Evolutionary conservation across 1,140 invertebrate species (phyloP), one percentile per base, ranked within the genome.

Genomic region (Bombus pascuorum): DNA sequence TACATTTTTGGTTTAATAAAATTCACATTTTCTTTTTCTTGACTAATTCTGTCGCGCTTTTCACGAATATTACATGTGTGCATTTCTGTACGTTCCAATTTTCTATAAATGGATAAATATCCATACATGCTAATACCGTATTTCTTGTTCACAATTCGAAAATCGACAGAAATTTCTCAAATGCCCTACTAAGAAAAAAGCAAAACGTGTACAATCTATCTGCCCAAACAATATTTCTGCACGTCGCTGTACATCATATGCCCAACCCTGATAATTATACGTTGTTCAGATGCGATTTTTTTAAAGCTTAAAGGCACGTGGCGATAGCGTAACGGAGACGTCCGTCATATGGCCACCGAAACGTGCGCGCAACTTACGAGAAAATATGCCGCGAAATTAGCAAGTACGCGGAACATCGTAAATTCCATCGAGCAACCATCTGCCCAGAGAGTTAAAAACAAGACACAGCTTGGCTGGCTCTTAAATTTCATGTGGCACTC

Each of bases 391-490:
- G 59, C 74, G 57, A 74, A 89, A 82, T 89, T 83, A 74, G 39
- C 88, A 42, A 68, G 70, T 57, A 39, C 18, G 15, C 34, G 66
- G 73, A 70, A 75, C 57, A 44, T 57, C 74, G 76, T 85, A 62
- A 82, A 89, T 89, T 83, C 75, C 73, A 15, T 39, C 88, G 86
- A 74, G 5, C 44, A 8, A 59, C 86, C 89, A 90, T 88, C 89
- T 90, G 89, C 83, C 42, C 12, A 6, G 47, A 18, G 39, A 68
- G 75, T 68, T 53, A 86, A 65, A 65, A 39, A 42, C 39, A 3
- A 68, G 68, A 39, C 65, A 47, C 81, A 88, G 89, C 76, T 86
- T 86, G 89, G 53, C 34, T 71, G 89, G 37, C 81, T 90, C 83
- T 90, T 86, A 62, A 70, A 76, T 90, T 90, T 90, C 89, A 71